Conservation (phyloP, 2,888 invertebrate genomes). For the Sycophila texana region DNA sequence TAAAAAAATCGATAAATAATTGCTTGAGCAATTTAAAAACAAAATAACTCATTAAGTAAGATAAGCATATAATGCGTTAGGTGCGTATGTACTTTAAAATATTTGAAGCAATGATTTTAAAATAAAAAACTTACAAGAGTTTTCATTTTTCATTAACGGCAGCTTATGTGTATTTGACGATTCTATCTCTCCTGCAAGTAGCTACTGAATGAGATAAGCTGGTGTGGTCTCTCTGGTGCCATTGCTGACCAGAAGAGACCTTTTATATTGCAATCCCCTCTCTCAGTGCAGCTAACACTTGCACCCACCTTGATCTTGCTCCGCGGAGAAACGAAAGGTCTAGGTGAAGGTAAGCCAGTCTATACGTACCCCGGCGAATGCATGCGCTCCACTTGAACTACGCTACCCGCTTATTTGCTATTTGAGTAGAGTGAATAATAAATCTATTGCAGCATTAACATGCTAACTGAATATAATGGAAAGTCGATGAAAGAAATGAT, state of each 20-base stretch:
- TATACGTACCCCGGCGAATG: slow-evolving; percentile 58
- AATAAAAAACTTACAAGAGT: slow-evolving; percentile 65
- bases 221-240: slow-evolving; percentile 67
- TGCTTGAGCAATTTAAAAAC: no score
- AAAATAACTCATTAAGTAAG: no score
- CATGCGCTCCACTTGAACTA: slow-evolving; percentile 45
- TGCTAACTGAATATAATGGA: no score
- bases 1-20: no score
- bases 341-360: slow-evolving; percentile 74
- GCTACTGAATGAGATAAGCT: slow-evolving; percentile 36
- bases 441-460: neutral
- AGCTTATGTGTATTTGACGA: slow-evolving; percentile 44
- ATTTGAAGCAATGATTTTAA: no score
- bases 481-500: no score
- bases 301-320: slow-evolving; percentile 39
- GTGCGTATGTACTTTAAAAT: no score
- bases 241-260: slow-evolving; percentile 72
- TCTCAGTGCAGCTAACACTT: neutral
- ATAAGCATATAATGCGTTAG: no score
- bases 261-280: slow-evolving; percentile 75
- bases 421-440: no score
- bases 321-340: slow-evolving; percentile 72
- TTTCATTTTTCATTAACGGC: slow-evolving; percentile 61
- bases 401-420: no score
- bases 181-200: slow-evolving; percentile 2